phyloP scores from a whole-genome alignment of 2,113 vertebrate species.

The Syrrhaptes paradoxus region DNA sequence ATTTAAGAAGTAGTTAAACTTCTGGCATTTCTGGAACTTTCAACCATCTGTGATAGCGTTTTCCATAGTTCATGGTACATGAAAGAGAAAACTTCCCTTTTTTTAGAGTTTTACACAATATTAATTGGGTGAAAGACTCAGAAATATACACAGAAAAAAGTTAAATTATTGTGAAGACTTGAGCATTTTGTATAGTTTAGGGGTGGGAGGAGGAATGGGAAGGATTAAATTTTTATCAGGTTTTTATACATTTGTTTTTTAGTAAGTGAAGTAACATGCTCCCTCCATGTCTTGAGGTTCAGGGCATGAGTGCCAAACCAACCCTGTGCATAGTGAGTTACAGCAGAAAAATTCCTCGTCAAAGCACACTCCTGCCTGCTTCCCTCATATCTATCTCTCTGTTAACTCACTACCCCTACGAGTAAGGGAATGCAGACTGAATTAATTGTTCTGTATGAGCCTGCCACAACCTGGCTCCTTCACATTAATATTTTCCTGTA shows the following conservation, averaged over 20 bases:
- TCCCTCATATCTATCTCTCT: neutral
- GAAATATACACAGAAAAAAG: neutral
- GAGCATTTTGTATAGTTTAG: neutral
- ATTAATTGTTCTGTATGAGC: neutral
- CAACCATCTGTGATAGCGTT: neutral
- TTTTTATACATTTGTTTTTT: neutral
- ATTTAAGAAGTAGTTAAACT: neutral
- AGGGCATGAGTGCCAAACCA: neutral
- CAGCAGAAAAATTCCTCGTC: neutral
- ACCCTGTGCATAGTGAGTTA: neutral
- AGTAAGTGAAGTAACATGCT: neutral
- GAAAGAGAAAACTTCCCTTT: neutral
- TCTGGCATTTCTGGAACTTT: neutral
- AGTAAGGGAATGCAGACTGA: neutral
- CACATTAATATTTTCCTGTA: neutral
- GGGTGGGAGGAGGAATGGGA: neutral
- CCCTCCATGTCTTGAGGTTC: neutral
- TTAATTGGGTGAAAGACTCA: neutral
- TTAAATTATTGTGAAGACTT: neutral
- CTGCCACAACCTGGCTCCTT: neutral
- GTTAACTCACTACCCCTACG: accelerated
- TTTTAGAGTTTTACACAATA: neutral
- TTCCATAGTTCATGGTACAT: neutral
- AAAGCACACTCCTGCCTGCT: neutral
- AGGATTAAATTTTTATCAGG: neutral